A percentile compares a stretch with the other conserved stretches of the same genome.
Evolutionary conservation across 1,140 invertebrate genomes (phyloP).

Genomic region (Drosophila athabasca): DNA sequence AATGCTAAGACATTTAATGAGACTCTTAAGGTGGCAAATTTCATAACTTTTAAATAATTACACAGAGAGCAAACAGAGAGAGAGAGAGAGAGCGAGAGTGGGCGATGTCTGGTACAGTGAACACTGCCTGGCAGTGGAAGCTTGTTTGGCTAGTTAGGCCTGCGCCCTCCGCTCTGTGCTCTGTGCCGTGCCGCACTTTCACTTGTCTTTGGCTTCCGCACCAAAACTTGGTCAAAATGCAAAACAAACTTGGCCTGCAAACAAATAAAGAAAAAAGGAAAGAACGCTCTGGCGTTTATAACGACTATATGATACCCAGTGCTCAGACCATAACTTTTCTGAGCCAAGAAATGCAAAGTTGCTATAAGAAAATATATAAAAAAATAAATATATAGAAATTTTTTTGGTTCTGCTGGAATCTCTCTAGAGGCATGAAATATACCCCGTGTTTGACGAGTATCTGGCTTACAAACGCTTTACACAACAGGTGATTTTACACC

Average conservation of each 20-base stretch:
- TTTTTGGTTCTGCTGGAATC: too few relatives aligned
- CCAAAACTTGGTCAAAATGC: slow-evolving; percentile 78
- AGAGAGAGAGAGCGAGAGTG: background rate
- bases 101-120: slow-evolving; percentile 21
- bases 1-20: slow-evolving; percentile 47
- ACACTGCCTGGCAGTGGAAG: slow-evolving; percentile 15
- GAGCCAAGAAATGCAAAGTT: too few relatives aligned
- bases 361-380: too few relatives aligned
- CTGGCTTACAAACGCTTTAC: slow-evolving; percentile 21
- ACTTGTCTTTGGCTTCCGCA: slow-evolving; percentile 74
- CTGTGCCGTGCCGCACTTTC: slow-evolving; percentile 57
- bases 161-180: slow-evolving; percentile 60
- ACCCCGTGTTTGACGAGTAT: slow-evolving; percentile 12
- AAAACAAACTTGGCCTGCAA: slow-evolving; percentile 71
- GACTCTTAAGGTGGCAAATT: slow-evolving; percentile 46
- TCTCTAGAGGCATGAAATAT: background rate
- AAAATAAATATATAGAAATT: too few relatives aligned
- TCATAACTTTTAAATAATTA: slow-evolving; percentile 69
- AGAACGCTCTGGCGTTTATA: too few relatives aligned
- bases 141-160: slow-evolving; percentile 47
- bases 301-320: too few relatives aligned
- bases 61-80: slow-evolving; percentile 11
- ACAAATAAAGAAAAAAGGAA: slow-evolving; percentile 20
- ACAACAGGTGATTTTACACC: slow-evolving; percentile 52
- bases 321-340: too few relatives aligned